Evolutionary conservation across 2,797 vertebrate species (phyloP), one percentile per base, ranked within the genome.

Genomic region (Brachyalestes nurse): DNA sequence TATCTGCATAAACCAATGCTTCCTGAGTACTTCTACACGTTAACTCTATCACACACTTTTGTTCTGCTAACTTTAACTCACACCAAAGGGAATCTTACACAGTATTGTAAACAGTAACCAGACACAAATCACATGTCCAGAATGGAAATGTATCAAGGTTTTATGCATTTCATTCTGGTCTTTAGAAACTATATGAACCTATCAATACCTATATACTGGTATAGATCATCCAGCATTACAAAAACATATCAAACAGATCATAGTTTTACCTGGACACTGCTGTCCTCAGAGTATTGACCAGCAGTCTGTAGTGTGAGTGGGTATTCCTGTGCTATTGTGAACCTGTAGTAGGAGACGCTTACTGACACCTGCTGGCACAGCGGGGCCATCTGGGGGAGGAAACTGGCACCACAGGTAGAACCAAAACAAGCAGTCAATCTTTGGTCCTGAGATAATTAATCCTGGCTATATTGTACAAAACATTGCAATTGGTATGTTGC

Each of bases 381-480:
- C 75, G 88, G 73, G 83, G 91, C 92, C 93, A 95, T 95, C 38
- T 95, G 94, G 66, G 92, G 93, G 62, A 94, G 91, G 34, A 94
- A 88, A 23, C 90, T 88, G 65, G 95, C 89, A 70, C 0, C 82
- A 90, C 34, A 91, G 82, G 91, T 90, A 82, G 38, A 66, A 87
- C 70, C 40, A 12, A 72, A 72, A 19, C 19, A 51, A 25, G 12
- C 45, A 65, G 34, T 19, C 62, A 19, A 40, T 28, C 25, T 62
- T 62, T 62, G 16, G 25, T 28, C 13, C 25, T 61, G 23, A 64
- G 28, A 17, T 34, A 34, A 34, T 34, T 2, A 34, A 4, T 34
- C 34, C 34, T 64, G 14, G 34, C 61, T 64, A 16, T 5, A 16
- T 7, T 61, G 10, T 34, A 6, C 13, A 45, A 12, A 1, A 34